Evolutionary conservation across 2,888 invertebrate species (phyloP).

Genomic region (Melanophora roralis): DNA sequence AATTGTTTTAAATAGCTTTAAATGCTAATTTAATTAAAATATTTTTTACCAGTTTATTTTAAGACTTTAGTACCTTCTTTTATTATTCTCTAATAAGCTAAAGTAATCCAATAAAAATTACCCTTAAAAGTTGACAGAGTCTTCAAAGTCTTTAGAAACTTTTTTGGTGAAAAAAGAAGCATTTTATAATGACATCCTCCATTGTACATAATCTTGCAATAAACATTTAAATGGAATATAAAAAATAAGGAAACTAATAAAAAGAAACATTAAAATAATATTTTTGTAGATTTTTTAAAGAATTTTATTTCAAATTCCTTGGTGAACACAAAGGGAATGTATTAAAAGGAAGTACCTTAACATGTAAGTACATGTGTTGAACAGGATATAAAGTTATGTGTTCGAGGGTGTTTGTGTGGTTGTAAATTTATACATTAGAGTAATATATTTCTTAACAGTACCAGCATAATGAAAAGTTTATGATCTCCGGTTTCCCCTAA

Average conservation of each 20-base stretch:
- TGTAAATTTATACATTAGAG: background rate
- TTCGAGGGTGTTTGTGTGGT: background rate
- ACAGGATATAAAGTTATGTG: too few relatives aligned
- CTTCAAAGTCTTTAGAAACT: background rate
- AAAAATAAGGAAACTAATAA: background rate
- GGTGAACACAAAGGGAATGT: background rate
- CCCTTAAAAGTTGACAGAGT: background rate
- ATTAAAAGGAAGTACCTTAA: background rate
- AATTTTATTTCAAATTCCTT: conserved; percentile 24
- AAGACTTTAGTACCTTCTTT: too few relatives aligned
- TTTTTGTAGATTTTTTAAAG: conserved; percentile 7
- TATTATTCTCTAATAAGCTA: background rate
- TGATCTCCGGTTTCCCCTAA: conserved; percentile 33
- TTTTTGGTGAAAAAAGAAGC: background rate
- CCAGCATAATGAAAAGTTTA: conserved; percentile 41
- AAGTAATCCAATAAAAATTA: background rate
- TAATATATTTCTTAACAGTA: background rate
- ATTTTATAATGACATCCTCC: conserved; percentile 5
- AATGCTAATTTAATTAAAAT: too few relatives aligned
- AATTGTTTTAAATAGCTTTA: too few relatives aligned
- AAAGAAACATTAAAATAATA: conserved; percentile 1
- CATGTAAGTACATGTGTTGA: too few relatives aligned
- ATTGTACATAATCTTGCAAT: conserved; percentile 1
- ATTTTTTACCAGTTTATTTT: too few relatives aligned
- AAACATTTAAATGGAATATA: conserved; percentile 14